Base-by-base conservation (phyloP, 2,797 vertebrate species). In the Protonibea diacanthus region DNA sequence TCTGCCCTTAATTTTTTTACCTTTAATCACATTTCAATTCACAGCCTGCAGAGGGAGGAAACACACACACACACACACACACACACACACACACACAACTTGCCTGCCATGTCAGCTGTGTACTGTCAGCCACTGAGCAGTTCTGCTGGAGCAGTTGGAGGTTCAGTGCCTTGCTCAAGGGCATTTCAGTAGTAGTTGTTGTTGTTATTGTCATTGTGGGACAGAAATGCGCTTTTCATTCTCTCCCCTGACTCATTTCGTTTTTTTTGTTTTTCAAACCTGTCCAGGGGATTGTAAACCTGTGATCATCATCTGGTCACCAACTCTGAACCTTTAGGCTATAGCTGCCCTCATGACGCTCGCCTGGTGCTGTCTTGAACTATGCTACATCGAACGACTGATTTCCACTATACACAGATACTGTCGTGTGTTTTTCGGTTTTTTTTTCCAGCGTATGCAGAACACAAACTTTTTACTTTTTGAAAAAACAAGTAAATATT, bases 101-200 rank as follows among this genome's bases (percentile, higher is more conserved):
- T 57, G 71, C 74, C 84, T 72, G 69, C 59, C 62, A 40, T 56
- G 57, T 81, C 72, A 23, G 78, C 56, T 61, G 25, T 20, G 63
- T 71, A 13, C 78, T 73, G 69, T 80, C 74, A 33, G 79, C 81
- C 89, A 74, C 81, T 74, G 78, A 87, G 80, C 85, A 60, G 69
- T 53, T 83, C 79, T 71, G 85, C 82, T 68, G 79, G 73, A 83
- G 84, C 87, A 57, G 67, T 74, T 1, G 79, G 81, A 84, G 86
- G 81, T 91, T 83, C 90, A 89, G 93, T 94, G 93, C 92, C 93
- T 94, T 94, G 92, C 83, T 93, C 82, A 52, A 86, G 91, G 91
- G 90, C 86, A 85, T 85, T 86, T 89, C 77, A 77, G 67, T 75
- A 62, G 70, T 88, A 64, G 74, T 85, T 6, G 27, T 76, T 8